A percentile compares a stretch with the other conserved stretches of the same genome.
Evolutionary conservation across 2,113 vertebrate species (phyloP).

Genomic region (Sphaerodactylus townsendi): DNA sequence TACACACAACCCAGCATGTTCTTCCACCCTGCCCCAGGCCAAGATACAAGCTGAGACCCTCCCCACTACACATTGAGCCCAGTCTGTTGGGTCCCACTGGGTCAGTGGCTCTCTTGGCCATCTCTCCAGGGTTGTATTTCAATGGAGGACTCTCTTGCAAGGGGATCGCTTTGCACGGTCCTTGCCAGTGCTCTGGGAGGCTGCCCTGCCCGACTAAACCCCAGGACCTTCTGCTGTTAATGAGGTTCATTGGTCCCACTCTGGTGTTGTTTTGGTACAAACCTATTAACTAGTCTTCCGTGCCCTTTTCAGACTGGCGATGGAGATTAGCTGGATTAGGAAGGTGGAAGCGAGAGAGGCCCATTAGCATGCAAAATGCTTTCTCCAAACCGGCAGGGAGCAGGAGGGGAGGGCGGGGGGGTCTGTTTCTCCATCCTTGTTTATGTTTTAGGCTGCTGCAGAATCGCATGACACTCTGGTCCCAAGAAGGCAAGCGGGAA

Average conservation of each 20-base stretch:
- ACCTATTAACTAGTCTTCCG: background rate
- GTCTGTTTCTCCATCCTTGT: background rate
- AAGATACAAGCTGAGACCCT: background rate
- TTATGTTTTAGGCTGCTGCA: background rate
- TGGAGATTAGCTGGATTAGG: slow-evolving; percentile 14
- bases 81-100: background rate
- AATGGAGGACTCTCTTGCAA: background rate
- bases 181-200: background rate
- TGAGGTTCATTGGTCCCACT: background rate
- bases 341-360: background rate
- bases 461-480: background rate
- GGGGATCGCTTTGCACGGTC: background rate
- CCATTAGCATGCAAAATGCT: background rate
- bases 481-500: background rate
- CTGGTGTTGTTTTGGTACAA: background rate
- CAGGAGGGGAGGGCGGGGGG: too few species aligned
- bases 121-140: background rate
- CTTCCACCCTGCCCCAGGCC: too few species aligned
- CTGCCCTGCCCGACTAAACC: background rate
- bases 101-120: background rate
- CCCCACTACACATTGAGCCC: background rate
- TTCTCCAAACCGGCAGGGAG: background rate
- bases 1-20: too few species aligned
- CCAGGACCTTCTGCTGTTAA: background rate
- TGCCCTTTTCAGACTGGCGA: background rate